phyloP scores from a whole-genome alignment of 2,797 vertebrate genomes.

The Carcharodon carcharias region DNA sequence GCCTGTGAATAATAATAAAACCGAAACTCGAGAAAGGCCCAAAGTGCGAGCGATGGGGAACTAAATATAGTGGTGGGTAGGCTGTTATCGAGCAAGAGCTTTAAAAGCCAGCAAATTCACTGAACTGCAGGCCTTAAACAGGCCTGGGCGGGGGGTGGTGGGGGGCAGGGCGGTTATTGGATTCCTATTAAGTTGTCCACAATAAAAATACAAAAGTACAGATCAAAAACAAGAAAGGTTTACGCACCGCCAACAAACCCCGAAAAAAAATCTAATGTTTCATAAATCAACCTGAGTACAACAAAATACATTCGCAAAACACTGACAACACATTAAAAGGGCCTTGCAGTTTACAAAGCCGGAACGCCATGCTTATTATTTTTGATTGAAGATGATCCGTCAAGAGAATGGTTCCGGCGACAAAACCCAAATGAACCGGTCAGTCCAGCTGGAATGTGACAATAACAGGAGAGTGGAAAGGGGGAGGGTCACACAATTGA shows the following conservation, averaged over 20 bases:
- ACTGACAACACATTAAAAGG: background rate
- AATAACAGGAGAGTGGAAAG: slow-evolving; percentile 1
- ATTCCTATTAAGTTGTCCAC: background rate
- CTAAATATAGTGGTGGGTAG: background rate
- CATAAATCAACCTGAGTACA: background rate
- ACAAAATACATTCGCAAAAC: background rate
- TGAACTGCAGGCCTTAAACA: background rate
- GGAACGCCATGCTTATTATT: no score
- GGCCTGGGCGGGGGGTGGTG: background rate
- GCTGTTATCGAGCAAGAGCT: background rate
- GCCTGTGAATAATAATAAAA: background rate
- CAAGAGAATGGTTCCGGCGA: background rate
- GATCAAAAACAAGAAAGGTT: background rate
- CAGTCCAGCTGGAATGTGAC: background rate
- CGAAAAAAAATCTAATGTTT: background rate
- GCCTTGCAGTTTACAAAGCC: background rate
- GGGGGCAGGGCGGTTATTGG: background rate
- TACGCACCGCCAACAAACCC: background rate
- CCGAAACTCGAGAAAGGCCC: background rate
- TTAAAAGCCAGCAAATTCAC: background rate
- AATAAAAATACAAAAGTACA: background rate
- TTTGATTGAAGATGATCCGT: background rate
- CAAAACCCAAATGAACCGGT: background rate
- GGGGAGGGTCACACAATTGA: background rate
- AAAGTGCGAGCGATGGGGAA: background rate